phyloP scores from a whole-genome alignment of 2,797 vertebrate species.

The Spondyliosoma cantharus region DNA sequence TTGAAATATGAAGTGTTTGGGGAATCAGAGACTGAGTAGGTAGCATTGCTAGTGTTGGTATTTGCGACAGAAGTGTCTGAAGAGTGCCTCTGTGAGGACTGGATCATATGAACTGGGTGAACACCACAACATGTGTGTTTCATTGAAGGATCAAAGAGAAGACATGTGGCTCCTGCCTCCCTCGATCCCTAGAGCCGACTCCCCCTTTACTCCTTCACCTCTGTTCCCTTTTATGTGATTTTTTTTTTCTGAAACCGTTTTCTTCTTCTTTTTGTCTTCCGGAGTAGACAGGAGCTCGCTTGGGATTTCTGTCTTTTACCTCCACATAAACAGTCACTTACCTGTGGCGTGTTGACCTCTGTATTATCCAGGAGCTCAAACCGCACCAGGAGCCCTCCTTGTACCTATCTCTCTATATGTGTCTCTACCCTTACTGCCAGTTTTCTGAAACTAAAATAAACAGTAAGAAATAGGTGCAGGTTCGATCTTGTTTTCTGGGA shows the following conservation, averaged over 20 bases:
- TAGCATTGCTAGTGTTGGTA: slow-evolving; percentile 10
- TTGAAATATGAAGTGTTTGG: slow-evolving; percentile 26
- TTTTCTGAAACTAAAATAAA: slow-evolving; percentile 38
- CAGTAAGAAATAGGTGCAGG: neutral
- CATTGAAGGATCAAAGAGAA: slow-evolving; percentile 80
- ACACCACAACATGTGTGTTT: slow-evolving; percentile 76
- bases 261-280: slow-evolving; percentile 36
- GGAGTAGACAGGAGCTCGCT: slow-evolving; percentile 20
- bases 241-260: slow-evolving; percentile 17
- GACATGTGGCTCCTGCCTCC: slow-evolving; percentile 55
- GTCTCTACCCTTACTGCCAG: slow-evolving; percentile 29
- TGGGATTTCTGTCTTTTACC: slow-evolving; percentile 49
- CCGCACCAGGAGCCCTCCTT: slow-evolving; percentile 33
- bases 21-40: neutral
- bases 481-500: neutral
- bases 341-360: slow-evolving; percentile 64
- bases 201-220: slow-evolving; percentile 30
- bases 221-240: slow-evolving; percentile 46
- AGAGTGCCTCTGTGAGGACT: slow-evolving; percentile 41
- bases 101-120: slow-evolving; percentile 38
- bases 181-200: slow-evolving; percentile 35
- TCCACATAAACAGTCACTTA: slow-evolving; percentile 52
- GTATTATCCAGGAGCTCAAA: slow-evolving; percentile 51
- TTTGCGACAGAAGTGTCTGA: slow-evolving; percentile 38
- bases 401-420: slow-evolving; percentile 16